These are phyloP conservation scores for Eupithecia subumbrata DNA, from an alignment of 2,888 invertebrate species.

Conservation along the genomic window DNA sequence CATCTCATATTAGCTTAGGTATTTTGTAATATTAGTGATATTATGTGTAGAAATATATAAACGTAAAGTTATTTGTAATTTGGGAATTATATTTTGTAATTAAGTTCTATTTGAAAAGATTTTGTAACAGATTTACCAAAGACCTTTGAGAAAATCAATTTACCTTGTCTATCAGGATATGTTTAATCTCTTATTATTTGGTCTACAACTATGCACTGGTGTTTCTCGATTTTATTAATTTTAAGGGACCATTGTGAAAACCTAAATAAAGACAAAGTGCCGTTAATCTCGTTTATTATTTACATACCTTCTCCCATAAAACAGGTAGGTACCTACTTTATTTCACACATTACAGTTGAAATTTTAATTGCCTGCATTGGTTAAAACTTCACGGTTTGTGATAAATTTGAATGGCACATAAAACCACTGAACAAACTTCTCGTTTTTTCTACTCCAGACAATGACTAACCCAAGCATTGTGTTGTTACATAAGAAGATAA, in stretches of 20 bases:
- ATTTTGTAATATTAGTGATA: conserved; percentile 71
- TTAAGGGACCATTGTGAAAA: conserved; percentile 63
- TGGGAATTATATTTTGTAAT: conserved; percentile 46
- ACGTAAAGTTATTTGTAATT: conserved; percentile 52
- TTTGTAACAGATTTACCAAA: conserved; percentile 55
- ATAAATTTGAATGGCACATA: conserved; percentile 2
- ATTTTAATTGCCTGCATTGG: not conserved
- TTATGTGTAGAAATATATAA: conserved; percentile 69
- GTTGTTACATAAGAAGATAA: conserved; percentile 26
- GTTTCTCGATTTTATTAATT: conserved; percentile 49
- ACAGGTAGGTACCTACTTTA: conserved; percentile 1
- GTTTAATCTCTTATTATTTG: conserved; percentile 27
- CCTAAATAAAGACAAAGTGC: conserved; percentile 65
- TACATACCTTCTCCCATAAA: not conserved
- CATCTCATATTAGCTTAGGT: conserved; percentile 56
- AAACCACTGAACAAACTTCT: not conserved
- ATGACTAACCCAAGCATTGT: conserved; percentile 36
- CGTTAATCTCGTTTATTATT: conserved; percentile 54
- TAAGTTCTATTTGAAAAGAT: conserved; percentile 41
- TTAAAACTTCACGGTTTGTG: not conserved
- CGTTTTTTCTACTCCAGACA: conserved; percentile 6
- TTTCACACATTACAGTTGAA: not conserved
- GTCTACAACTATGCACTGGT: conserved; percentile 40
- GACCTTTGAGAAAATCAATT: conserved; percentile 49
- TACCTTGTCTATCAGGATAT: conserved; percentile 23